A percentile compares a stretch with the other conserved stretches of the same genome.
phyloP scores from a whole-genome alignment of 2,797 vertebrate species.

The Pseudochirops corinnae region DNA sequence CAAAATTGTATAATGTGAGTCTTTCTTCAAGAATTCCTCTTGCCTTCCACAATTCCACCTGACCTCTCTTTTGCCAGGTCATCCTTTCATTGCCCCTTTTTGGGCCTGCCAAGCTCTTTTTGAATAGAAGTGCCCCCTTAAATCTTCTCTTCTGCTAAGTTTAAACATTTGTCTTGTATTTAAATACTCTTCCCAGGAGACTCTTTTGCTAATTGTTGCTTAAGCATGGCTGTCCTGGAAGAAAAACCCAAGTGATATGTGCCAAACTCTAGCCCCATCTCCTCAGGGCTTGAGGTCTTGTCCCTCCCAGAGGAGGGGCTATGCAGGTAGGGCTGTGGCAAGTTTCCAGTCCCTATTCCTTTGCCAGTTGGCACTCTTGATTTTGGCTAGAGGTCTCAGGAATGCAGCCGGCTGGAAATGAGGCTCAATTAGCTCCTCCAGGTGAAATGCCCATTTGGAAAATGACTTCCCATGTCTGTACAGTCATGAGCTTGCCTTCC shows the following conservation, averaged over 20 bases:
- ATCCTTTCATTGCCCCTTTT: background rate
- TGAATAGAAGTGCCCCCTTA: background rate
- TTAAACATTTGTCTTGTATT: background rate
- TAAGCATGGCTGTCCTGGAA: background rate
- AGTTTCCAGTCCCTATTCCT: background rate
- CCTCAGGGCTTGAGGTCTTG: background rate
- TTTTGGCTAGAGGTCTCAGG: conserved; percentile 33
- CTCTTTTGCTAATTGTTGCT: background rate
- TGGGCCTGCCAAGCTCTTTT: background rate
- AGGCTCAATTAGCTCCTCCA: conserved; percentile 67
- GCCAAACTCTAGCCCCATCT: conserved; percentile 1
- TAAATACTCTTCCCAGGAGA: background rate
- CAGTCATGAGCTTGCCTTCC: conserved; percentile 54
- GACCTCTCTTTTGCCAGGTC: background rate
- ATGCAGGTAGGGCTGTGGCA: background rate
- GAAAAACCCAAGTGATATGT: background rate
- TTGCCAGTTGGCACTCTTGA: conserved; percentile 7
- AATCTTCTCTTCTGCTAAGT: background rate
- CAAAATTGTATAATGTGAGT: background rate
- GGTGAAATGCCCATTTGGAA: conserved; percentile 63
- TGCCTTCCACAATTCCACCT: background rate
- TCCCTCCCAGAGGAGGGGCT: conserved; percentile 36
- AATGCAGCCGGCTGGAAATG: conserved; percentile 60
- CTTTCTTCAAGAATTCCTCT: background rate
- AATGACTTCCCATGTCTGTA: conserved; percentile 64